A percentile compares a stretch with the other conserved stretches of the same genome.
These are phyloP conservation scores for Carollia perspicillata DNA, from an alignment of 2,113 vertebrate genomes.

Conservation along the genomic window DNA sequence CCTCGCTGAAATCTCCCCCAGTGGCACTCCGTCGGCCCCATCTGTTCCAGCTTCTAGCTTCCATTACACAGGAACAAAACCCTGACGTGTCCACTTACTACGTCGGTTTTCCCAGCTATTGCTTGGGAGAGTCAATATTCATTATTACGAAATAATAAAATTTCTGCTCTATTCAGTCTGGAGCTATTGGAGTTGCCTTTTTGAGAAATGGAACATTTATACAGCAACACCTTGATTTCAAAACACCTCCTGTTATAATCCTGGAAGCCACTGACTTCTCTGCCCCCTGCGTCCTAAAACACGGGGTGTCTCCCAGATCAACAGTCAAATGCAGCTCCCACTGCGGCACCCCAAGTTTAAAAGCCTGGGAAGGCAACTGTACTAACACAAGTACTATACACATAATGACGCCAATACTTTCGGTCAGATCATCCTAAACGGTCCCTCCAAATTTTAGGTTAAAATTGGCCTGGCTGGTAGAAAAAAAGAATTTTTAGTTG, in stretches of 20 bases:
- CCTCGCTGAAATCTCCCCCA: not conserved
- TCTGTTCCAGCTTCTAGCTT: not conserved
- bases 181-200: not conserved
- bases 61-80: not conserved
- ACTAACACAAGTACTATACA: not conserved
- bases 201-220: not conserved
- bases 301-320: not conserved
- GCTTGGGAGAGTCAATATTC: not conserved
- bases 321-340: not conserved
- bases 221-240: not conserved
- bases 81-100: not conserved
- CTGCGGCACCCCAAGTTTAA: not conserved
- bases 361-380: not conserved
- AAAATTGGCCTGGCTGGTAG: not conserved
- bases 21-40: not conserved
- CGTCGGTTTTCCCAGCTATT: not conserved
- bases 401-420: not conserved
- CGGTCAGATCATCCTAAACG: not conserved
- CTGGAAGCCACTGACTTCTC: not conserved
- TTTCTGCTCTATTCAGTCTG: not conserved
- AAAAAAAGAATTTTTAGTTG: not conserved
- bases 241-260: not conserved
- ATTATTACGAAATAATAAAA: not conserved
- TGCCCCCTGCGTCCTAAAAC: not conserved
- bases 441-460: not conserved